Percentiles rank a stretch among this genome's conserved stretches.
Conservation (phyloP, 2,113 vertebrate species). For the Astatoreochromis straeleni region DNA sequence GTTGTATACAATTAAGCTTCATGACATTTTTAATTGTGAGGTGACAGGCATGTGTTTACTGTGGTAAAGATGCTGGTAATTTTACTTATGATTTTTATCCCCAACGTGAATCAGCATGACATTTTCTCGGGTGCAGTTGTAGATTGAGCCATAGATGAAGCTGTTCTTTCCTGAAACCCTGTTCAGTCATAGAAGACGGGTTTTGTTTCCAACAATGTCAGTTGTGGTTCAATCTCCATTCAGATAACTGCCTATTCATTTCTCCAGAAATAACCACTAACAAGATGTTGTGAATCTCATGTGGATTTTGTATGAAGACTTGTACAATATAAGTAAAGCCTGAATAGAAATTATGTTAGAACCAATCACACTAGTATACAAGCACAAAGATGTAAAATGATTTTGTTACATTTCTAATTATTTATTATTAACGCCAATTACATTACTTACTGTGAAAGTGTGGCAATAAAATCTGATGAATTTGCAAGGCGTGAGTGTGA, state of each 20-base stretch:
- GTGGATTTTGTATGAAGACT: fast-evolving
- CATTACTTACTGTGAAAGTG: fast-evolving
- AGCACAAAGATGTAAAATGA: not conserved
- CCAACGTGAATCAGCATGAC: not conserved
- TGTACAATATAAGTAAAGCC: not conserved
- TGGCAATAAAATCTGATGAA: not conserved
- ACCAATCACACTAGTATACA: not conserved
- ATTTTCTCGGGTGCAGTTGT: not conserved
- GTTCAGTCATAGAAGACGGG: not conserved
- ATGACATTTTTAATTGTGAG: not conserved
- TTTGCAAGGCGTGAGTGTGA: not conserved
- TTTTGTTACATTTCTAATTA: not conserved
- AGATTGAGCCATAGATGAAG: not conserved
- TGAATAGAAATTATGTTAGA: not conserved
- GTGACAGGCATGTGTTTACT: not conserved
- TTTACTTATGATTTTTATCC: not conserved
- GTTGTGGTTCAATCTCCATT: not conserved
- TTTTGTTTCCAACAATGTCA: not conserved
- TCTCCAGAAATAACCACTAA: not conserved
- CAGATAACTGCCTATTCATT: not conserved
- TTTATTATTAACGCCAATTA: not conserved
- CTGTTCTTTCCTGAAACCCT: not conserved
- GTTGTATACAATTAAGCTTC: not conserved
- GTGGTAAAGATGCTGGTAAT: not conserved
- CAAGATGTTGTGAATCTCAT: not conserved